These are phyloP conservation scores for Siniperca undulata DNA, from an alignment of 2,797 vertebrate species.

Conservation along the genomic window DNA sequence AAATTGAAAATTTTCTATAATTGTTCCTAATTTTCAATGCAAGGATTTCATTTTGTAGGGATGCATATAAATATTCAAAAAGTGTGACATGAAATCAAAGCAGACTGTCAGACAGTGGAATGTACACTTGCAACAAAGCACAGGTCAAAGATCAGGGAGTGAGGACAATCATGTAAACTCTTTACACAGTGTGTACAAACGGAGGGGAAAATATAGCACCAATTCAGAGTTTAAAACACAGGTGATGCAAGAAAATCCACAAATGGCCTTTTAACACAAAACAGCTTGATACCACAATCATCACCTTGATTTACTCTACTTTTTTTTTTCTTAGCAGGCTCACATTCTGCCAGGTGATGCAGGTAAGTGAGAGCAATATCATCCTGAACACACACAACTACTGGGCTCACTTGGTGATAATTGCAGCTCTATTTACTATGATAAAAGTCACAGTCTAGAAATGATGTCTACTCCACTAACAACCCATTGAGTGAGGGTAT, in stretches of 20 bases:
- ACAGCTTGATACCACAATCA: constrained; percentile 64
- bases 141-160: constrained; percentile 23
- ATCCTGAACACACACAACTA: constrained; percentile 75
- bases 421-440: constrained; percentile 83
- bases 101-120: constrained; percentile 34
- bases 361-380: constrained; percentile 57
- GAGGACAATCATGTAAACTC: constrained; percentile 62
- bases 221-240: constrained; percentile 72
- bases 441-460: constrained; percentile 79
- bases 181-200: constrained; percentile 67
- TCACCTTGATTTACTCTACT: constrained; percentile 31
- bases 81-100: constrained; percentile 29
- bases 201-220: constrained; percentile 82
- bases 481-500: constrained; percentile 54
- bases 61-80: constrained; percentile 22
- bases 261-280: constrained; percentile 53
- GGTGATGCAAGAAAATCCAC: constrained; percentile 52
- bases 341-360: constrained; percentile 66
- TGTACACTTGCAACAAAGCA: constrained; percentile 39
- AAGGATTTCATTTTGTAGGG: constrained; percentile 12
- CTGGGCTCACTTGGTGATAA: constrained; percentile 81
- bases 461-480: constrained; percentile 74
- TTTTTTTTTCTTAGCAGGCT: constrained; percentile 51
- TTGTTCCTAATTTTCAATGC: background rate
- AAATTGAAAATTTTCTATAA: background rate